Percentiles rank a stretch among this genome's conserved stretches.
Evolutionary conservation across 2,888 invertebrate genomes (phyloP).

Genomic region (Epistrophe grossulariae): DNA sequence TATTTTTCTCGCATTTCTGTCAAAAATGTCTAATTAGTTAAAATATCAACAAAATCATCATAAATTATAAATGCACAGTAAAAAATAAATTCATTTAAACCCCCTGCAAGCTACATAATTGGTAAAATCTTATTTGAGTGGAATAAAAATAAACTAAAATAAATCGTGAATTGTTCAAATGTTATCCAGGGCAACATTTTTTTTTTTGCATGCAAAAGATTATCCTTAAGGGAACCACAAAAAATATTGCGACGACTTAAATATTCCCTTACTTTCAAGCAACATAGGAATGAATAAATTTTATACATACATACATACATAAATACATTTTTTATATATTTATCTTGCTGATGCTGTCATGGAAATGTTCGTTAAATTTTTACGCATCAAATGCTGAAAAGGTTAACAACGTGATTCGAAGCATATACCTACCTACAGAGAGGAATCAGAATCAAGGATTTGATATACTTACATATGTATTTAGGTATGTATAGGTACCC

Average conservation of each 20-base stretch:
- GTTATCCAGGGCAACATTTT: background rate
- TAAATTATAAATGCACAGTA: too few species aligned
- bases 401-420: constrained; percentile 38
- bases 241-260: constrained; percentile 26
- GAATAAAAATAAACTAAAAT: too few species aligned
- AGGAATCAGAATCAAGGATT: constrained; percentile 39
- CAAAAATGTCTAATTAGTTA: too few species aligned
- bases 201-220: constrained; percentile 8
- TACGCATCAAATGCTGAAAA: constrained; percentile 63
- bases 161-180: background rate
- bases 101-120: too few species aligned
- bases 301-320: background rate
- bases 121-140: too few species aligned
- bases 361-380: constrained; percentile 72
- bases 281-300: background rate
- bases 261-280: background rate
- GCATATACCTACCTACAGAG: background rate
- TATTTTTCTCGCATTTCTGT: too few species aligned
- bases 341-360: constrained; percentile 40
- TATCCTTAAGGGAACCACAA: constrained; percentile 41
- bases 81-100: too few species aligned
- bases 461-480: constrained; percentile 29
- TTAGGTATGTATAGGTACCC: too few species aligned
- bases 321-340: background rate
- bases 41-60: too few species aligned